These are phyloP conservation scores for Brachyopa scutellaris DNA, from an alignment of 2,888 invertebrate species.

Conservation along the genomic window DNA sequence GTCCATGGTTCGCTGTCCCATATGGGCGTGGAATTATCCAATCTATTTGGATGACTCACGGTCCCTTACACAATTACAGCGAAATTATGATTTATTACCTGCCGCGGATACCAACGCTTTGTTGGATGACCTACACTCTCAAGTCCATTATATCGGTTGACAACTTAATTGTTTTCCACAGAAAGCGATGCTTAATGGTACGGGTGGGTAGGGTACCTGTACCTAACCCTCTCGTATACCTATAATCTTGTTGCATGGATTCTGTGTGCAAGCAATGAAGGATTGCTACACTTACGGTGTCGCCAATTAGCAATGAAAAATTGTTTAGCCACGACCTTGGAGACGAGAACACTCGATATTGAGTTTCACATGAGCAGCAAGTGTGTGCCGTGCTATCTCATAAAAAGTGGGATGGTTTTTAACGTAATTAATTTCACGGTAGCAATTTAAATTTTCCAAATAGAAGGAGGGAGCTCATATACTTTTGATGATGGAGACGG, in stretches of 20 bases:
- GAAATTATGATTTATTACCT: conserved; percentile 55
- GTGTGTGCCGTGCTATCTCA: not conserved
- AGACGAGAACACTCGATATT: not conserved
- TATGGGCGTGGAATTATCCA: conserved; percentile 10
- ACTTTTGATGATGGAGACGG: too few relatives aligned
- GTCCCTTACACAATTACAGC: not conserved
- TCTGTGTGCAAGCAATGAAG: conserved; percentile 17
- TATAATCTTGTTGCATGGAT: too few relatives aligned
- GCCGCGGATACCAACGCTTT: not conserved
- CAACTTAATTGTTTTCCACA: conserved; percentile 62
- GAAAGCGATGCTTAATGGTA: conserved; percentile 31
- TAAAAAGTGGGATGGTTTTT: not conserved
- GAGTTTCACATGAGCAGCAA: not conserved
- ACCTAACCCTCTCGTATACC: conserved; percentile 34
- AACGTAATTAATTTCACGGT: conserved; percentile 5
- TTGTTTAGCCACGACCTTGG: conserved; percentile 24
- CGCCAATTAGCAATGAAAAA: conserved; percentile 54
- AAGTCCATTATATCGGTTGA: conserved; percentile 52
- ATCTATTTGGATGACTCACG: conserved; percentile 37
- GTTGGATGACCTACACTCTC: conserved; percentile 23
- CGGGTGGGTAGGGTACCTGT: not conserved
- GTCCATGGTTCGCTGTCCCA: not conserved
- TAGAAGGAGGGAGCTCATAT: too few relatives aligned
- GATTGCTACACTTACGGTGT: conserved; percentile 53
- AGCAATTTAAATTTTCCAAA: conserved; percentile 21